Base-by-base conservation (phyloP, 2,113 vertebrate genomes). In the Microcebus griseorufus region DNA sequence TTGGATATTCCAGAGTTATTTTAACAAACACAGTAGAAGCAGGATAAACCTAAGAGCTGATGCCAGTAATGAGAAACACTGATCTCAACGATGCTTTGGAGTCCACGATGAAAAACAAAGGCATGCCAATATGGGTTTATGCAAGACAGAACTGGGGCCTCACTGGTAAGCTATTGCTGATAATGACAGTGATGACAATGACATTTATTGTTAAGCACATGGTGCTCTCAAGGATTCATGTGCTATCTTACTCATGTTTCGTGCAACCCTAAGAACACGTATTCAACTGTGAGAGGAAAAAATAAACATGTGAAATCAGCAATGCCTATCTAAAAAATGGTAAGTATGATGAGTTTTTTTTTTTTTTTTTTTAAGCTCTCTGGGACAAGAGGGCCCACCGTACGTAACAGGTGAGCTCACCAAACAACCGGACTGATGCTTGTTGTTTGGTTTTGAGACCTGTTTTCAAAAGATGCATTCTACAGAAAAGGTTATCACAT, bases 151-250 rank as follows among this genome's bases (percentile, higher is more conserved):
- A 11, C 62, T 0, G 3, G 29, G 0, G 60, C 17, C 53, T 37
- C 1, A 0, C 16, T 16, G 65, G 75, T 0, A 42, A 51, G n/a
- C 34, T 1, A 0, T 1, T 22, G 62, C 37, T 22, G 2, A 4
- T 3, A 25, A 6, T 1, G 22, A 6, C n/a, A 12, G 18, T 0
- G 90, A 6, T 2, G 13, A 13, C 1, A 48, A 48, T 1, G 1
- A 32, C 8, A 81, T 2, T 20, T 1, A 22, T 10, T 0, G 27
- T 0, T 58, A 0, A 6, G 4, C 2, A 0, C 1, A 14, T 3
- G 39, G 39, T 1, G 2, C 2, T 37, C 70, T 29, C 1, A n/a
- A 0, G 2, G 58, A 64, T 1, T 9, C 73, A 4, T 0, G 7
- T 4, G 9, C 32, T 3, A 9, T 0, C 34, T 45, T 3, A 6